Conservation (phyloP, 2,797 vertebrate species). For the Danio kyathit region DNA sequence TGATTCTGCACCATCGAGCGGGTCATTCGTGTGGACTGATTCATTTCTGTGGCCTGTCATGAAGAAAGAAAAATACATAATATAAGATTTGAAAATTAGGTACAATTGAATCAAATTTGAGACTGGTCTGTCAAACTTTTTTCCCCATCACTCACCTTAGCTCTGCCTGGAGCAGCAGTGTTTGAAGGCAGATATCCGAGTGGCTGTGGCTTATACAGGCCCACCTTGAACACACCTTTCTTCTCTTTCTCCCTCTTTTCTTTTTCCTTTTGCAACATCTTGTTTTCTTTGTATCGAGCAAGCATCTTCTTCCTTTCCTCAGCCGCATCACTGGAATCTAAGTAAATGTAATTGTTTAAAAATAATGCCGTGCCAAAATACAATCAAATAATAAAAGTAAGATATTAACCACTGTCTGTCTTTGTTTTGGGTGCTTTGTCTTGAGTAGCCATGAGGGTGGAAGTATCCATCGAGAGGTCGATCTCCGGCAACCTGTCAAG, state of each 20-base stretch:
- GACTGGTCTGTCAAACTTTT: not conserved
- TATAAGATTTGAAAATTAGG: not conserved
- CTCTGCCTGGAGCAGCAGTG: conserved; percentile 64
- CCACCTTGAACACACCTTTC: conserved; percentile 88
- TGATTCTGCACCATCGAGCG: conserved; percentile 78
- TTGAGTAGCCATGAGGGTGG: conserved; percentile 55
- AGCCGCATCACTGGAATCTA: conserved; percentile 64
- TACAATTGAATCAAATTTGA: not conserved
- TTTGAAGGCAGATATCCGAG: conserved; percentile 69
- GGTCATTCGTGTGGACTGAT: conserved; percentile 73
- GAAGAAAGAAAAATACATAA: not conserved
- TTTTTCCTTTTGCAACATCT: conserved; percentile 86
- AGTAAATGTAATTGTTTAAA: not conserved
- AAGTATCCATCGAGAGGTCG: conserved; percentile 72
- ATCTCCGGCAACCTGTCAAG: conserved; percentile 76
- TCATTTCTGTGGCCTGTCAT: conserved; percentile 61
- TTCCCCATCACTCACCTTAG: conserved; percentile 71
- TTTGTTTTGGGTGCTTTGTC: conserved; percentile 58
- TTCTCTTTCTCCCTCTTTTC: conserved; percentile 85
- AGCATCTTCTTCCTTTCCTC: conserved; percentile 85
- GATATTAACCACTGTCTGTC: conserved; percentile 47
- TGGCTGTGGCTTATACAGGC: conserved; percentile 81
- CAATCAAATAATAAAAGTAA: not conserved
- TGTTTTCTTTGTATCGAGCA: conserved; percentile 90
- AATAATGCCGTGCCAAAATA: not conserved